These are phyloP conservation scores for Pristionchus mayeri DNA, from an alignment of 2,888 invertebrate species.

Conservation along the genomic window DNA sequence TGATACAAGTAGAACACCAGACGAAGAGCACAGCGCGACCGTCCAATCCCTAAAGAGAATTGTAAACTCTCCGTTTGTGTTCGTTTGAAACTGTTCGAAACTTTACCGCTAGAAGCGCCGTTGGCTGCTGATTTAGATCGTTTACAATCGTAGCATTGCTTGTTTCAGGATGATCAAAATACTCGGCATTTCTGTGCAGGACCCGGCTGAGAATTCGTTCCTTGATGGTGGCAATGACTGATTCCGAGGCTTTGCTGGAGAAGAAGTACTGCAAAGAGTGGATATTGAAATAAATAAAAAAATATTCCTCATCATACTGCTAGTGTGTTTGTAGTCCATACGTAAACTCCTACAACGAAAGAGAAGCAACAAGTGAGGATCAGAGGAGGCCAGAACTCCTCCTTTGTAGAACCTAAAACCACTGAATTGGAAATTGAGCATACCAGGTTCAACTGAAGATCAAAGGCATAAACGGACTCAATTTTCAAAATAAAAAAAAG, in stretches of 20 bases:
- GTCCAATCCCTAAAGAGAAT: slow-evolving; percentile 59
- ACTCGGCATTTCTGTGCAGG: not conserved
- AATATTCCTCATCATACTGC: too few relatives aligned
- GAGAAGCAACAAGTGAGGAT: not conserved
- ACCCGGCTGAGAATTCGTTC: slow-evolving; percentile 7
- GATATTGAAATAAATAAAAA: too few relatives aligned
- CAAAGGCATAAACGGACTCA: not conserved
- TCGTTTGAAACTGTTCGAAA: not conserved
- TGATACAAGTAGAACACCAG: slow-evolving; percentile 47
- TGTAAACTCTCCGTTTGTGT: not conserved
- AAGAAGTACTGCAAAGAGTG: slow-evolving; percentile 13
- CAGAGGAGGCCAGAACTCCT: not conserved
- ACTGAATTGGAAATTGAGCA: too few relatives aligned
- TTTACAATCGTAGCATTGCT: slow-evolving; percentile 2
- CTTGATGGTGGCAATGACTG: not conserved
- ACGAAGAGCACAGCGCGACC: slow-evolving; percentile 58
- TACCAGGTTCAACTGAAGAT: not conserved
- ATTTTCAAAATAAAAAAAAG: too few relatives aligned
- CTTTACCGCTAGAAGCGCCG: not conserved
- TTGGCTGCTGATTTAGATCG: slow-evolving; percentile 4
- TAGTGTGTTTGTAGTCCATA: not conserved
- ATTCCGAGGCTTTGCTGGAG: not conserved
- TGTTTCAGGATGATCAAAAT: slow-evolving; percentile 34
- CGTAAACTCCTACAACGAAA: not conserved
- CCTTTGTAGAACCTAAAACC: not conserved